phyloP scores from a whole-genome alignment of 1,140 invertebrate species.

The Drosophila orosa region DNA sequence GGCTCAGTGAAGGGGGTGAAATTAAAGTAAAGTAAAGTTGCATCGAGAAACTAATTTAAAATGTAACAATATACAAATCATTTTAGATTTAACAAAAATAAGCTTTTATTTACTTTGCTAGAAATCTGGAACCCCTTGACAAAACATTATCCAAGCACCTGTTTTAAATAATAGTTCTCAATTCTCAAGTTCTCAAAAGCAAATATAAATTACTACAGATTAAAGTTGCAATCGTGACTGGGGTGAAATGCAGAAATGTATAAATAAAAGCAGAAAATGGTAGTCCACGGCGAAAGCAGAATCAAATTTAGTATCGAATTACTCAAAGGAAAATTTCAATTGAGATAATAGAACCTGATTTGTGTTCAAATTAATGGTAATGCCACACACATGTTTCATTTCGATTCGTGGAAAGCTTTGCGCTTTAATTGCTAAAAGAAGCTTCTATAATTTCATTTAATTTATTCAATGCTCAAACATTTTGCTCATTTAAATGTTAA shows the following conservation, averaged over 20 bases:
- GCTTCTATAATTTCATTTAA: neutral
- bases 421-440: conserved; percentile 6
- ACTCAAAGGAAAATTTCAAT: conserved; percentile 48
- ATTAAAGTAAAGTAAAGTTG: neutral
- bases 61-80: neutral
- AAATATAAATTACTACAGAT: conserved; percentile 60
- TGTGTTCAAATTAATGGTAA: conserved; percentile 23
- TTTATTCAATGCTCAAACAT: too few species aligned
- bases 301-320: conserved; percentile 39
- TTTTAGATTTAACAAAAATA: neutral
- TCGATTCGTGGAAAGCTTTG: conserved; percentile 2
- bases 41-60: too few species aligned
- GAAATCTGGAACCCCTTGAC: neutral
- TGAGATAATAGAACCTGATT: conserved; percentile 40
- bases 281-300: conserved; percentile 3
- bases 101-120: neutral
- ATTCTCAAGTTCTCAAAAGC: conserved; percentile 37
- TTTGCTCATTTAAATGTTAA: neutral
- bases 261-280: conserved; percentile 15
- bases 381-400: neutral
- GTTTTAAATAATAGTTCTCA: conserved; percentile 13
- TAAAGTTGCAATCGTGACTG: conserved; percentile 56
- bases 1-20: neutral
- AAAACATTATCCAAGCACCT: neutral
- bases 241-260: neutral